Conservation (phyloP, 2,797 vertebrate species). For the Lepus townsendii region DNA sequence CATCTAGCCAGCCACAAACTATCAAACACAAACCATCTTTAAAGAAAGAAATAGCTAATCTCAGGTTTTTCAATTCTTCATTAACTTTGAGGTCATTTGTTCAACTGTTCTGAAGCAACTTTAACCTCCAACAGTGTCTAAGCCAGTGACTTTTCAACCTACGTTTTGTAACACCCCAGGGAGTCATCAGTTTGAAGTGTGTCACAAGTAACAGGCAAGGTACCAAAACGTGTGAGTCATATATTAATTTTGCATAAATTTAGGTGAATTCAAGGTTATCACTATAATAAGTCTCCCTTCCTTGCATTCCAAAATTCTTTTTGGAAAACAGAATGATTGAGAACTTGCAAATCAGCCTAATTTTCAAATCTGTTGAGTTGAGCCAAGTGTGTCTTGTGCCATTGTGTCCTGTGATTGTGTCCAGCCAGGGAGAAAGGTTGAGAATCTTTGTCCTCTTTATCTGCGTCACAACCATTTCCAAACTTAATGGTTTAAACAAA, state of each 20-base stretch:
- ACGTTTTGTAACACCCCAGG: not conserved
- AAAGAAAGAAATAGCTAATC: conserved; percentile 43
- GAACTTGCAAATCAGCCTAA: not conserved
- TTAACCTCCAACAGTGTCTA: not conserved
- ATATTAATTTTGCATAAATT: conserved; percentile 20
- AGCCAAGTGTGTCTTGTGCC: not conserved
- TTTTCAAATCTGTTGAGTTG: not conserved
- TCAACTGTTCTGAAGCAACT: not conserved
- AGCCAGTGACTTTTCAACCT: not conserved
- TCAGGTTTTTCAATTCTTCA: not conserved
- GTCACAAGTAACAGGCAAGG: not conserved
- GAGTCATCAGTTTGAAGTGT: not conserved
- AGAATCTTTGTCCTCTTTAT: not conserved
- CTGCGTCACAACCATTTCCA: not conserved
- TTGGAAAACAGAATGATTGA: not conserved
- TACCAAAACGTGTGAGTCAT: not conserved
- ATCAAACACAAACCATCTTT: not conserved
- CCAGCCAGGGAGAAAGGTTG: not conserved
- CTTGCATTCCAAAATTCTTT: conserved; percentile 36
- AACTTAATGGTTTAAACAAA: not conserved
- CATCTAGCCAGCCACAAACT: not conserved
- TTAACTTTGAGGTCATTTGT: not conserved
- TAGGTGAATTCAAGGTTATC: not conserved
- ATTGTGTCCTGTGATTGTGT: not conserved
- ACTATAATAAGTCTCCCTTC: not conserved